These are phyloP conservation scores for Lithobates pipiens DNA, from an alignment of 2,797 vertebrate genomes.

Conservation along the genomic window DNA sequence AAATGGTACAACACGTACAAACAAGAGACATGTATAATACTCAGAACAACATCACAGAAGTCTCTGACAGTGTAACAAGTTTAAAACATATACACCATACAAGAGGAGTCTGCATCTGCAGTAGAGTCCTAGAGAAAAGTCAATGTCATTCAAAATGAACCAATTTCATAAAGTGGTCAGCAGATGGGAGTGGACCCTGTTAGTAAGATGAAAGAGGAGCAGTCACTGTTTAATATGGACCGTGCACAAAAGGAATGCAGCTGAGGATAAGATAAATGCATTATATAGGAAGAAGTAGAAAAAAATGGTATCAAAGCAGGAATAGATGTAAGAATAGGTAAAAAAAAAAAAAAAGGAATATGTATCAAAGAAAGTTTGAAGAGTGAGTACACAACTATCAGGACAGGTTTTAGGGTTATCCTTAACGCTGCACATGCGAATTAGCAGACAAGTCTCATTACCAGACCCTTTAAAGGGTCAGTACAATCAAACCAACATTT, in stretches of 20 bases:
- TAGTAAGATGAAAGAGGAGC: constrained; percentile 8
- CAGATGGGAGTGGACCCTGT: constrained; percentile 31
- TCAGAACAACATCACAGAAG: neutral
- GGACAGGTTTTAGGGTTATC: neutral
- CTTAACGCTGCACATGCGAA: neutral
- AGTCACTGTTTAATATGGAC: neutral
- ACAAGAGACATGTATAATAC: neutral
- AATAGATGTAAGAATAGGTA: neutral
- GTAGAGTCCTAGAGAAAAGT: neutral
- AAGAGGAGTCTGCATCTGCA: neutral
- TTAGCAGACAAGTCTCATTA: too few relatives aligned
- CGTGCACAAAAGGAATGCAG: neutral
- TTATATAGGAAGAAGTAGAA: neutral
- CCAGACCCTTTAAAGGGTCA: too few relatives aligned
- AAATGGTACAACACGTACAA: neutral
- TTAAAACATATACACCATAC: neutral
- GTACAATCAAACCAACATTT: too few relatives aligned
- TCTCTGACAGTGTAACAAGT: neutral
- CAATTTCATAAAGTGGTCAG: neutral
- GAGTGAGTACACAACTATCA: neutral
- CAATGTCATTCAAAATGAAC: neutral
- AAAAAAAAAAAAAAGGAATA: too few relatives aligned
- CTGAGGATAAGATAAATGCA: neutral
- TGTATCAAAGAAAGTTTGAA: neutral
- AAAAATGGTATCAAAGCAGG: neutral